Conservation (phyloP, 2,113 vertebrate species). For the Mormyrus lacerda region DNA sequence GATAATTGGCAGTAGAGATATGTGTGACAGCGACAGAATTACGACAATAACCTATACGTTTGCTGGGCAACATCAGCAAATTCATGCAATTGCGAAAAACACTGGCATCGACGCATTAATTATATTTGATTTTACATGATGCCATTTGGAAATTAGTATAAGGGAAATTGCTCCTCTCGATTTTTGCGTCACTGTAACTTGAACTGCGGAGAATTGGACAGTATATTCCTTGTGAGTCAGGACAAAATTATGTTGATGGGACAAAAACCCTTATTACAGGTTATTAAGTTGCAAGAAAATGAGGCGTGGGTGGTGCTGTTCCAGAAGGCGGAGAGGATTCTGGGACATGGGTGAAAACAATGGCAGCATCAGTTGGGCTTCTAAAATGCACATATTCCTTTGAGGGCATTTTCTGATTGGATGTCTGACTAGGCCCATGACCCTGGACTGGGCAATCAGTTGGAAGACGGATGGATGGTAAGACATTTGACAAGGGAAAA, state of each 20-base stretch:
- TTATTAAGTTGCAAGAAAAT: conserved; percentile 34
- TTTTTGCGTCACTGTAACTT: conserved; percentile 28
- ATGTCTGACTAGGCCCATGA: background rate
- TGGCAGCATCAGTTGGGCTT: background rate
- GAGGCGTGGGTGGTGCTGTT: background rate
- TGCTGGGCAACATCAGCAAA: background rate
- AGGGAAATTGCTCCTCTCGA: conserved; percentile 46
- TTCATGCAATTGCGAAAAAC: background rate
- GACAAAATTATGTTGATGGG: too few species aligned
- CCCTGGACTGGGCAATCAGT: background rate
- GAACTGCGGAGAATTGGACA: background rate
- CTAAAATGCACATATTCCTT: background rate
- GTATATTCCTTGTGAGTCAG: conserved; percentile 12
- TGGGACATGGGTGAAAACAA: background rate
- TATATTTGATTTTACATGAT: conserved; percentile 48
- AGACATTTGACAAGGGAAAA: background rate
- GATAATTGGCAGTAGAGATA: background rate
- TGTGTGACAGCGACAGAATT: background rate
- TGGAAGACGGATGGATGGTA: background rate
- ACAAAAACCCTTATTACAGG: conserved; percentile 37
- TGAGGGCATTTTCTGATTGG: background rate
- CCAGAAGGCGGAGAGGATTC: background rate
- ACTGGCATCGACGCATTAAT: conserved; percentile 41
- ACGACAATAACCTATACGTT: background rate
- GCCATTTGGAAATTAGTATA: conserved; percentile 60